Evolutionary conservation across 2,113 vertebrate genomes (phyloP), one percentile per base, ranked within the genome.

Genomic region (Cryptoleucopteryx plumbea): DNA sequence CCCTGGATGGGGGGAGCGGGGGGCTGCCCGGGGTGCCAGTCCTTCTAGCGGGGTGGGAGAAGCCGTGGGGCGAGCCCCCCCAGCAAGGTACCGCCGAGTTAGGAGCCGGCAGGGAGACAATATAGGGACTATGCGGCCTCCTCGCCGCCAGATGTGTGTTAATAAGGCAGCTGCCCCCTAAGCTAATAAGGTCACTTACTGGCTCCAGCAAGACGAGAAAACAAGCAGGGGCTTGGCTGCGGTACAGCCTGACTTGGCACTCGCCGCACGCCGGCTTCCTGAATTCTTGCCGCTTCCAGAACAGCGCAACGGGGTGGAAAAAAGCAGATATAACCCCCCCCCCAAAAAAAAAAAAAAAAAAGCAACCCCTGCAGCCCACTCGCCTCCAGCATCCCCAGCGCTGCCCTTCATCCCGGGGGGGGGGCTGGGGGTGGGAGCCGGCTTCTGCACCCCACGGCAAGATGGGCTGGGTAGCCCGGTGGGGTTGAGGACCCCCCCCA

Each of bases 181-280:
- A 98, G 98, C 99, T 99, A 99, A 99, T 99, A 99, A 99, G 99
- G 99, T 99, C 99, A 99, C 99, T 98, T 98, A 98, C 99, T 99
- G 99, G 99, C 99, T 99, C 99, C 99, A 99, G 99, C 97, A 97
- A 99, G 99, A 99, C 99, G 99, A 99, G 99, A 98, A 98, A 99
- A 99, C 99, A 99, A 98, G 99, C 98, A 97, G 98, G 98, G 98
- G 99, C 98, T 99, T 99, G 98, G 99, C 99, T 98, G 98, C 98
- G 97, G 98, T 98, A 98, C 99, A 99, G 98, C 98, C 97, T 95
- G 98, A 98, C 99, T 99, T 99, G 99, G 99, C 99, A 99, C 98
- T 79, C 98, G 83, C 98, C 97, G 96, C 94, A 85, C 98, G 97
- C 97, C 98, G 96, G 98, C 98, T 99, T 99, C 99, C 99, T 99